Evolutionary conservation across 2,797 vertebrate species (phyloP), one percentile per base, ranked within the genome.

Genomic region (Sebastes cheni): DNA sequence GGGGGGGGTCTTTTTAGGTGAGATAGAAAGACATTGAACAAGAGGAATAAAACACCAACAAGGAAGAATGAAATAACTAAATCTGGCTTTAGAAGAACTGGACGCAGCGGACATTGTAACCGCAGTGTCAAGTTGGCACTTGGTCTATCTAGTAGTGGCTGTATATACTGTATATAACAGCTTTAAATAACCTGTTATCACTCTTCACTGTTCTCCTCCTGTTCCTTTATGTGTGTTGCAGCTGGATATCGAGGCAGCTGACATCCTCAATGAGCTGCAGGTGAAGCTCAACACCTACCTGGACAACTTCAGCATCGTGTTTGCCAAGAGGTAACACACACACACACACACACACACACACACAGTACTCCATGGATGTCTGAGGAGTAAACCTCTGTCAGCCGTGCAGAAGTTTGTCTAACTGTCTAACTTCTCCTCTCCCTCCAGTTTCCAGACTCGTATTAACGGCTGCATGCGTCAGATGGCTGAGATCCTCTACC

Each of bases 161-260:
- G 20, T 13, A 6, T 30, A 61, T 32, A 32, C 11, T 0, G 36
- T 2, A 60, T 30, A 30, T 9, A n/a, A 78, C 65, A 6, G n/a
- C 29, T 70, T 8, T 0, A 46, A 56, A 70, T 70, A 61, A 82
- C 61, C 70, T 46, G 36, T 42, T 20, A 8, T 75, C 30, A 4
- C 20, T 2, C 0, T 39, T 42, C 9, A 42, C 39, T 42, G 42
- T 18, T 61, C 60, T 66, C 23, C 16, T 77, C 30, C 8, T 81
- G 4, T 39, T 73, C 4, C 1, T 55, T 14, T 66, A 2, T 73
- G 23, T 77, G 72, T 84, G 50, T 72, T 85, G 52, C 50, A 99
- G 98, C 71, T 99, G 95, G 98, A 99, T 80, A 89, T 96, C 1
- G 98, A 99, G 83, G 97, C 98, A 71, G 97, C 97, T 23, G 96